Conservation (phyloP, 2,113 vertebrate genomes). For the Xiphophorus maculatus region DNA sequence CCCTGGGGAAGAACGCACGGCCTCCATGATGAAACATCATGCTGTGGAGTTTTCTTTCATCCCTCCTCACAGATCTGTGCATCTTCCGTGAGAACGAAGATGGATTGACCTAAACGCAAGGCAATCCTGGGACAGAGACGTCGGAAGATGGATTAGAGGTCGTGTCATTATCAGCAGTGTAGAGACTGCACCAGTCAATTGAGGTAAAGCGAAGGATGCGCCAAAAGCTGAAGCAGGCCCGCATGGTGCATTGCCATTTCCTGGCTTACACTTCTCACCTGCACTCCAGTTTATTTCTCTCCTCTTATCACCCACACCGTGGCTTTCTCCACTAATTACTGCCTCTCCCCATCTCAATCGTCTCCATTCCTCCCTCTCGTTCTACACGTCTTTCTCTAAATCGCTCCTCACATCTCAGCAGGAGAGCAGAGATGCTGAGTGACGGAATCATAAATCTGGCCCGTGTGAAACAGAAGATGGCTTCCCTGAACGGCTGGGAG, state of each 20-base stretch:
- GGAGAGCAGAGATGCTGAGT: slow-evolving; percentile 60
- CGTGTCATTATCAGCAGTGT: no score
- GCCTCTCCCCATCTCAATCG: slow-evolving; percentile 19
- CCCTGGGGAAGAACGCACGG: no score
- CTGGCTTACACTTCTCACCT: slow-evolving; percentile 5
- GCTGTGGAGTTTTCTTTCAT: not conserved
- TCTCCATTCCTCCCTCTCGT: slow-evolving; percentile 5
- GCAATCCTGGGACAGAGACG: not conserved
- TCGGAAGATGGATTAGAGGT: not conserved
- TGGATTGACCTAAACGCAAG: not conserved
- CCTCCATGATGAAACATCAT: no score
- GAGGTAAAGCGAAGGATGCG: not conserved
- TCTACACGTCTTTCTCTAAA: slow-evolving; percentile 16
- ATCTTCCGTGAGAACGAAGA: not conserved
- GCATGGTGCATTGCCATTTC: not conserved
- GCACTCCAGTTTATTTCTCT: slow-evolving; percentile 22
- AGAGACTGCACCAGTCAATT: not conserved
- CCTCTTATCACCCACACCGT: not conserved
- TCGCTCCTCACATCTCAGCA: slow-evolving; percentile 26
- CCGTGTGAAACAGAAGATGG: slow-evolving; percentile 76
- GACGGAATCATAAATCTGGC: slow-evolving; percentile 69
- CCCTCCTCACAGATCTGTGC: not conserved
- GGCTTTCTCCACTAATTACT: not conserved
- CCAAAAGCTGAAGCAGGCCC: not conserved
- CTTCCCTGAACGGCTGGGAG: slow-evolving; percentile 65